Conservation (phyloP, 92 coral and sea anemone genomes). For the Parazoanthus darwini region DNA sequence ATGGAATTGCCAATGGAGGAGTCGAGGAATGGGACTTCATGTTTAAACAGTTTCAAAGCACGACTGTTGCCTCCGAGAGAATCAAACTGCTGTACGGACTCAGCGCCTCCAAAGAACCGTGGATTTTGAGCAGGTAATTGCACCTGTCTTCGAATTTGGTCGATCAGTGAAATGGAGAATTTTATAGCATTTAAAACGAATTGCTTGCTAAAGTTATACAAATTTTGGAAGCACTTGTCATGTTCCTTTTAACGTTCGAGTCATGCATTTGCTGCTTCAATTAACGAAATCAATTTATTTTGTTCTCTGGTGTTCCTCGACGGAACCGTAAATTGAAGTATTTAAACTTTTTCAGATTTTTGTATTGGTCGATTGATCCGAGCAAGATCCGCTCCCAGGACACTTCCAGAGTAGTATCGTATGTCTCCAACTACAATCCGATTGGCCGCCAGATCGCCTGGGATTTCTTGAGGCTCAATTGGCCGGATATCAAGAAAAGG, state of each 20-base stretch:
- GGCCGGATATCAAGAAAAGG: too few relatives aligned
- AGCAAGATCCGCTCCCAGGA: conserved; percentile 87
- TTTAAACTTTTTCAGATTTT: conserved; percentile 55
- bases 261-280: too few relatives aligned
- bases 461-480: conserved; percentile 76
- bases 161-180: background rate
- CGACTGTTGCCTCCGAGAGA: conserved; percentile 69
- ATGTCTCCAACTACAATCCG: conserved; percentile 79
- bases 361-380: conserved; percentile 76
- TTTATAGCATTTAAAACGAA: background rate
- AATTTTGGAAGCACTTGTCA: too few relatives aligned
- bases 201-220: too few relatives aligned
- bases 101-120: conserved; percentile 73
- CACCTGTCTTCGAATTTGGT: background rate
- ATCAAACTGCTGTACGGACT: conserved; percentile 60
- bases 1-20: conserved; percentile 73
- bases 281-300: too few relatives aligned
- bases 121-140: conserved; percentile 74
- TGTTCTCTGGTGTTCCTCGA: background rate
- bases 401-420: conserved; percentile 60
- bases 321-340: background rate
- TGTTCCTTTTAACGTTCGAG: too few relatives aligned
- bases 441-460: conserved; percentile 87
- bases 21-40: conserved; percentile 82
- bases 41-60: conserved; percentile 65